Percentiles rank a stretch among this genome's conserved stretches.
phyloP scores from a whole-genome alignment of 1,140 invertebrate species.

The Xylocopa sonorina region DNA sequence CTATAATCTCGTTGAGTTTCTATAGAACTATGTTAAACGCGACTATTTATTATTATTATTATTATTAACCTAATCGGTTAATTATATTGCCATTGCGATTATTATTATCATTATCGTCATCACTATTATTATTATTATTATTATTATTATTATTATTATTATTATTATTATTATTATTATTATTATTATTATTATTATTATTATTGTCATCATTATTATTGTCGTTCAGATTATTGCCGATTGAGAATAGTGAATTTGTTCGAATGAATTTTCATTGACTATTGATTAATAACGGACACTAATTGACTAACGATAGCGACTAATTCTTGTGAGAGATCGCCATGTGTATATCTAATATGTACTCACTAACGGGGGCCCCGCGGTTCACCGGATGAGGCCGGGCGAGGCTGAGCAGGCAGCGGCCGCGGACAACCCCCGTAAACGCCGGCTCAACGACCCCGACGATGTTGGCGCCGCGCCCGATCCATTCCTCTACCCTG shows the following conservation, averaged over 20 bases:
- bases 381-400: constrained; percentile 58
- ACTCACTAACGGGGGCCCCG: constrained; percentile 79
- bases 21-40: constrained; percentile 72
- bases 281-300: constrained; percentile 79
- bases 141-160: constrained; percentile 58
- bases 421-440: constrained; percentile 27
- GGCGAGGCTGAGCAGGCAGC: not conserved
- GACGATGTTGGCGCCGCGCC: constrained; percentile 68
- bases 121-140: constrained; percentile 65
- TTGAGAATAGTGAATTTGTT: constrained; percentile 68
- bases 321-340: constrained; percentile 82
- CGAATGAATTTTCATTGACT: constrained; percentile 70
- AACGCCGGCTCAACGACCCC: constrained; percentile 73
- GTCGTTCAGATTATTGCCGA: constrained; percentile 62
- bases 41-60: constrained; percentile 78
- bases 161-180: constrained; percentile 62
- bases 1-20: constrained; percentile 78
- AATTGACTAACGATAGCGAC: constrained; percentile 80
- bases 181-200: constrained; percentile 60
- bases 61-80: constrained; percentile 75
- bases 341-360: constrained; percentile 82
- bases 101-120: constrained; percentile 62
- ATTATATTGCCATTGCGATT: constrained; percentile 58
- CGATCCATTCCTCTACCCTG: constrained; percentile 36
- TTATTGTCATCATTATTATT: constrained; percentile 61